Conservation (phyloP, 2,797 vertebrate species). For the Agapornis canus region DNA sequence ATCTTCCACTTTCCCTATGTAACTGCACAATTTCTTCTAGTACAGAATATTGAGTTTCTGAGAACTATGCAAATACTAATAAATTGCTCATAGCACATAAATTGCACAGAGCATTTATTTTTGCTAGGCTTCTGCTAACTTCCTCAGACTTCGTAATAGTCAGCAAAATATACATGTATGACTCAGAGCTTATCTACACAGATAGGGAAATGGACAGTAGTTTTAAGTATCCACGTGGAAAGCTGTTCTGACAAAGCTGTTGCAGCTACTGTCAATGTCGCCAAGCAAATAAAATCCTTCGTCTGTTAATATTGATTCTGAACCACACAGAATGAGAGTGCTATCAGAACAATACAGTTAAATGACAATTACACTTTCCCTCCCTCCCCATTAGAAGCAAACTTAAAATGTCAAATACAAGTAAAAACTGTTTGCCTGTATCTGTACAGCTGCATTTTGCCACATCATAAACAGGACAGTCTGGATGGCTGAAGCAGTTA, state of each 20-base stretch:
- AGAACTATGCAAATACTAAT: not conserved
- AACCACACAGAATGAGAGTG: not conserved
- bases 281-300: slow-evolving; percentile 4
- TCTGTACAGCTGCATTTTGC: not conserved
- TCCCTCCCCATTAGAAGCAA: not conserved
- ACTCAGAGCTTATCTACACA: not conserved
- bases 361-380: not conserved
- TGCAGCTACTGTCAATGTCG: not conserved
- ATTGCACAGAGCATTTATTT: not conserved
- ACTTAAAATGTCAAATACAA: not conserved
- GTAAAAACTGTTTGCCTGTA: not conserved
- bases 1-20: not conserved
- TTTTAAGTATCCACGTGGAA: not conserved
- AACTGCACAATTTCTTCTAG: not conserved
- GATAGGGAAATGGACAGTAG: not conserved
- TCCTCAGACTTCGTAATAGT: not conserved
- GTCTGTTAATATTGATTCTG: slow-evolving; percentile 12
- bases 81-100: not conserved
- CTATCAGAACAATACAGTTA: not conserved
- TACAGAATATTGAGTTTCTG: not conserved
- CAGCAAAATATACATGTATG: not conserved
- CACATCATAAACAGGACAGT: not conserved
- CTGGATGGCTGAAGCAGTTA: not conserved
- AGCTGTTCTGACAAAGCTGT: not conserved
- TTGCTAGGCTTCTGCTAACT: not conserved